Base-by-base conservation (phyloP, 2,113 vertebrate species). In the Casuarius casuarius region DNA sequence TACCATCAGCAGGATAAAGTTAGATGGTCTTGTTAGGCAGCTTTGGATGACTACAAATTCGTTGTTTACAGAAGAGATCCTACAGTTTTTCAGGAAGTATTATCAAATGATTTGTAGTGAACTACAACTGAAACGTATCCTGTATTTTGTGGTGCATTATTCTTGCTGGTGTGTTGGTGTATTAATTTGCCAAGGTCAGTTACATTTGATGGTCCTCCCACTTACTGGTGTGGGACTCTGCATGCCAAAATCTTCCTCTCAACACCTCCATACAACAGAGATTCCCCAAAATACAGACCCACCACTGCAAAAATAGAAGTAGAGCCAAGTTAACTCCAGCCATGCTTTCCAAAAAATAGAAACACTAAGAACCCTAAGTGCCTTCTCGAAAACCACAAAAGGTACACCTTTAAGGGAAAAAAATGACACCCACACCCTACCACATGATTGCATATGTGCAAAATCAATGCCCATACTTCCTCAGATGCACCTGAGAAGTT, bases 1-100 rank as follows among this genome's bases (percentile, higher is more conserved):
- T 87, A 62, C n/a, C 38, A 10, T 21, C 14, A 33, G n/a, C 0
- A 1, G 3, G 13, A 12, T 20, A n/a, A 56, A 6, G 63, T 20
- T 38, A 71, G 70, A 68, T 25, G 70, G 48, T 8, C 10, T 2
- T 92, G 12, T 48, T 42, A 65, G 35, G 63, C 54, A 90, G 62
- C 62, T 85, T 74, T 59, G 75, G 49, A 19, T 83, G 63, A 28
- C 65, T 80, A 11, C 0, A 0, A 19, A 35, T 63, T 74, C 44
- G 21, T 16, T 72, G 51, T n/a, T 91, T 61, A 38, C 38, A 56
- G 56, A 79, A 77, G 68, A 84, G 31, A 49, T 56, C 65, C 42
- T 7, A 2, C 10, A 51, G 26, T 74, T n/a, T 90, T 94, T 87
- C 54, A 61, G 19, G 40, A 77, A 68, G 8, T 66, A 13, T 78